Evolutionary conservation across 2,797 vertebrate genomes (phyloP), one percentile per base, ranked within the genome.

Genomic region (Lemur catta): DNA sequence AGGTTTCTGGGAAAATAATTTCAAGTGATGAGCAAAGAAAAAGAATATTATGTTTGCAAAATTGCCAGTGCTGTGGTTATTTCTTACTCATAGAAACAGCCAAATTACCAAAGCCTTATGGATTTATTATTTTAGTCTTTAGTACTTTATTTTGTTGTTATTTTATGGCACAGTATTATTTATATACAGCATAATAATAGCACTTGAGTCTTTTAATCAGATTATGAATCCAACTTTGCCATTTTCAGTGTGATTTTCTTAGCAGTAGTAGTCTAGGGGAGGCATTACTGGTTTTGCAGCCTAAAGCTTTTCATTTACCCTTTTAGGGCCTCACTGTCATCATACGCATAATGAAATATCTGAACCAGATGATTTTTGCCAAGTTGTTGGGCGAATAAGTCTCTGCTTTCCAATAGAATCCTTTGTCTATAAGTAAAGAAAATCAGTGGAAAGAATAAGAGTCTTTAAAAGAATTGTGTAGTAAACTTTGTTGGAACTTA

Each of bases 221-320:
- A 72, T 92, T 95, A 61, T 74, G 7, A 55, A 78, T 82, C 6
- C 61, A 81, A 88, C 41, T 28, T 79, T 94, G 38, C 26, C 7
- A 7, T 65, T 95, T 88, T 82, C 63, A 78, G 15, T 84, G 20
- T 95, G 24, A 85, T 79, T 84, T 89, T 88, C 78, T 81, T 91
- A 75, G 57, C 24, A 94, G 1, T 59, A 61, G n/a, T 28, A 15
- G 9, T 91, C 8, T 80, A 20, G 20, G 35, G 89, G 20, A 96
- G 24, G 41, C 14, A 28, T n/a, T 35, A 74, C 15, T 67, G 69
- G 11, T 61, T 87, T 63, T 97, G 30, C 20, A 95, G 11, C 11
- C 5, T 84, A 89, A 86, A 38, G 30, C 20, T 35, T 18, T 94
- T 97, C 46, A 46, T 89, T 93, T 96, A 4, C 20, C 69, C 61